Conservation (phyloP, 2,888 invertebrate species). For the Helleia helle region DNA sequence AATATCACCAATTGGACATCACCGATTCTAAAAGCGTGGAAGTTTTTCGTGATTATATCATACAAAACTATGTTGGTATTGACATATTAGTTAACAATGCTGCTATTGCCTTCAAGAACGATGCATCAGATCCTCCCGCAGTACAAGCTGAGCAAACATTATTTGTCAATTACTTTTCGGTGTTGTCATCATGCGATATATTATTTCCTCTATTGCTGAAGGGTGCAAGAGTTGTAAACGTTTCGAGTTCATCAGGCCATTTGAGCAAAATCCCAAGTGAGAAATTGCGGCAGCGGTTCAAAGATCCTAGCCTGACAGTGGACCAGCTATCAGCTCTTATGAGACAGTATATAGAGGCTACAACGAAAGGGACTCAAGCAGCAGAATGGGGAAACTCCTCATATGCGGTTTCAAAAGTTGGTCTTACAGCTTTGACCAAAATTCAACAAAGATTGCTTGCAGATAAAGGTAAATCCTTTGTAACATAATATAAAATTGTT, state of each 20-base stretch:
- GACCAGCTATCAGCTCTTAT: constrained; percentile 75
- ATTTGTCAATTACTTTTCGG: constrained; percentile 79
- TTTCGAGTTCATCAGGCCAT: constrained; percentile 80
- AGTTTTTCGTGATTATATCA: constrained; percentile 72
- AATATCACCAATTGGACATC: constrained; percentile 82
- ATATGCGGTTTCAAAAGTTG: constrained; percentile 83
- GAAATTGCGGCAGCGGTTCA: constrained; percentile 61
- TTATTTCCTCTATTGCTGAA: constrained; percentile 81
- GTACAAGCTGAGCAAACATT: constrained; percentile 82
- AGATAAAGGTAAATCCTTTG: constrained; percentile 37
- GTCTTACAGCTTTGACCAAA: constrained; percentile 77
- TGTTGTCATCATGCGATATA: constrained; percentile 76
- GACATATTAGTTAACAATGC: constrained; percentile 86
- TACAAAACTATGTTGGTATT: constrained; percentile 76
- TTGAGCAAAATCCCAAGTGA: constrained; percentile 71
- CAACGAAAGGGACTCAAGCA: constrained; percentile 44
- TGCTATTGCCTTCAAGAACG: constrained; percentile 78
- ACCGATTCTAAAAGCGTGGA: constrained; percentile 74
- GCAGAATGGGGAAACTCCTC: constrained; percentile 75
- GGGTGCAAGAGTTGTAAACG: constrained; percentile 81
- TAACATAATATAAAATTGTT: no score
- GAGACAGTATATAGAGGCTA: constrained; percentile 77
- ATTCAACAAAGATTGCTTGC: constrained; percentile 75
- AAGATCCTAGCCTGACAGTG: constrained; percentile 69
- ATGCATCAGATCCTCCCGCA: constrained; percentile 75